Conservation (phyloP, 2,888 invertebrate genomes). For the Cheilosia pagana region DNA sequence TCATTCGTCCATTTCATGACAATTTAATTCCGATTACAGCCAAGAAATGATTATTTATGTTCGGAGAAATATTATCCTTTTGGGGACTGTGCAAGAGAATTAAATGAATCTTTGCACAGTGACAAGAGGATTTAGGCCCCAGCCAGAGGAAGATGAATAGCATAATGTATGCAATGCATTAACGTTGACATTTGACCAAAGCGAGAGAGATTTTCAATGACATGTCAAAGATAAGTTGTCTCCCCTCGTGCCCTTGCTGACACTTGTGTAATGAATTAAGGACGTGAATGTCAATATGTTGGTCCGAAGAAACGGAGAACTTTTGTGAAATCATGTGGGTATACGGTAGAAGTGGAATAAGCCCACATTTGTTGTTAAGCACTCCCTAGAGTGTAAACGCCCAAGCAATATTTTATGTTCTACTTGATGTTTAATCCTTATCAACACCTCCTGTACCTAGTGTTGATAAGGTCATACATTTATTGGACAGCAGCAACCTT, state of each 20-base stretch:
- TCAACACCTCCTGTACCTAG: too few relatives aligned
- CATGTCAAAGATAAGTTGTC: neutral
- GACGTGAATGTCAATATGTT: neutral
- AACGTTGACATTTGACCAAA: constrained; percentile 10
- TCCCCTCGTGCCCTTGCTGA: constrained; percentile 13
- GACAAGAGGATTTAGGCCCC: constrained; percentile 32
- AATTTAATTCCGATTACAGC: constrained; percentile 68
- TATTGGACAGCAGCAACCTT: too few relatives aligned
- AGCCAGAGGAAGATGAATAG: constrained; percentile 26
- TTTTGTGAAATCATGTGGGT: too few relatives aligned
- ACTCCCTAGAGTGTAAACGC: too few relatives aligned
- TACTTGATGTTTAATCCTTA: too few relatives aligned
- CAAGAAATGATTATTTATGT: constrained; percentile 64
- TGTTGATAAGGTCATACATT: too few relatives aligned
- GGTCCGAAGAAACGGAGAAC: neutral
- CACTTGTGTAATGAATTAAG: constrained; percentile 46
- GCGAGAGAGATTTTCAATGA: neutral
- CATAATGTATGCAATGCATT: constrained; percentile 34
- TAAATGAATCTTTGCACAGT: constrained; percentile 21
- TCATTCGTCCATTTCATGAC: constrained; percentile 54
- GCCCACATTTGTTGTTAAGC: too few relatives aligned
- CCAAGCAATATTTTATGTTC: too few relatives aligned
- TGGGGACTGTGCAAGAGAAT: constrained; percentile 7
- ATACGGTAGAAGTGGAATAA: too few relatives aligned
- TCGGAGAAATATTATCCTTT: constrained; percentile 62